These are phyloP conservation scores for Amiota minor DNA, from an alignment of 2,888 invertebrate genomes.

Conservation along the genomic window DNA sequence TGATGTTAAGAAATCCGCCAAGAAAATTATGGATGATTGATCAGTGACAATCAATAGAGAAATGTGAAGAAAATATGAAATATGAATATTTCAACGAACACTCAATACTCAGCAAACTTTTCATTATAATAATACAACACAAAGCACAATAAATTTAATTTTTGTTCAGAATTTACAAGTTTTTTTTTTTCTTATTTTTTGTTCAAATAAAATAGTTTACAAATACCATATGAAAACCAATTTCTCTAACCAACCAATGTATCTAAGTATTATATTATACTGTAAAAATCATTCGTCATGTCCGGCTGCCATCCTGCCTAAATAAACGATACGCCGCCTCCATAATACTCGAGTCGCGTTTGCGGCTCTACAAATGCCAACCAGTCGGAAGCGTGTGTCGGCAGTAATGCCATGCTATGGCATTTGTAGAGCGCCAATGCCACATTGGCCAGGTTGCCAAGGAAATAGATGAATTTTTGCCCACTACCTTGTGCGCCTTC, in stretches of 20 bases:
- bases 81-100: no score
- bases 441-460: conserved; percentile 95
- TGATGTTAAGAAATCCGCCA: conserved; percentile 62
- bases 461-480: conserved; percentile 93
- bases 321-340: conserved; percentile 83
- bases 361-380: conserved; percentile 96
- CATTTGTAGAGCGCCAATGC: conserved; percentile 96
- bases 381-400: conserved; percentile 99
- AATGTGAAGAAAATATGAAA: no score
- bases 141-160: background rate
- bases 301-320: conserved; percentile 46
- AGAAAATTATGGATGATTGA: conserved; percentile 60
- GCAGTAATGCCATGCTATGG: conserved; percentile 96
- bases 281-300: no score
- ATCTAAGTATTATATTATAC: no score
- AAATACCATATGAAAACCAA: conserved; percentile 17
- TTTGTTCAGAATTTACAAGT: conserved; percentile 3
- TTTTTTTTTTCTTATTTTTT: conserved; percentile 10
- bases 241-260: background rate
- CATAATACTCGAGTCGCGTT: conserved; percentile 87
- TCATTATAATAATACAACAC: background rate
- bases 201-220: conserved; percentile 26
- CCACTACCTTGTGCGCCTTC: conserved; percentile 91
- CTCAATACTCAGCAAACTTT: no score
- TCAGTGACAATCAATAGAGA: no score